These are phyloP conservation scores for Trileptium ribeirensis DNA, from an alignment of 2,888 invertebrate genomes.

Conservation along the genomic window DNA sequence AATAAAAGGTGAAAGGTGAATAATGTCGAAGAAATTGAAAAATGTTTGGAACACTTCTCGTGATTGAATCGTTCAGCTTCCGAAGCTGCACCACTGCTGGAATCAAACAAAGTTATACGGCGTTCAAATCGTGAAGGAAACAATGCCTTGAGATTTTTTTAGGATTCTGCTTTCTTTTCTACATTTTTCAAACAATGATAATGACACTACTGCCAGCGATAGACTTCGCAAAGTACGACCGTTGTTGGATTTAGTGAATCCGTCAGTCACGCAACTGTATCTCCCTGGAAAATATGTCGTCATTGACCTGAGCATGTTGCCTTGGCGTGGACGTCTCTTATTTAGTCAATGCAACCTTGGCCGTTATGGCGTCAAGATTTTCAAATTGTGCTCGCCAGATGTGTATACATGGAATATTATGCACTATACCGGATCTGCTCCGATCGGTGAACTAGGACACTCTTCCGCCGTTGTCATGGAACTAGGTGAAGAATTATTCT, in stretches of 20 bases:
- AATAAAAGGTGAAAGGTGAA: background rate
- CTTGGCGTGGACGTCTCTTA: background rate
- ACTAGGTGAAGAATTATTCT: background rate
- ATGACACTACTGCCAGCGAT: background rate
- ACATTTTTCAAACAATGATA: background rate
- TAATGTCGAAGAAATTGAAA: background rate
- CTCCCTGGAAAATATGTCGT: background rate
- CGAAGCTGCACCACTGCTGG: background rate
- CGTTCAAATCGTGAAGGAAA: background rate
- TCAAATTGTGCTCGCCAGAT: background rate
- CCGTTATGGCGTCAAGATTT: background rate
- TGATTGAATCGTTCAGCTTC: background rate
- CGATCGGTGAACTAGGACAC: too few relatives aligned
- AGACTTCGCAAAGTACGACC: background rate
- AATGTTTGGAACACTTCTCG: background rate
- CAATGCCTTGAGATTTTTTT: background rate
- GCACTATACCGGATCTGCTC: background rate
- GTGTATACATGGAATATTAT: conserved; percentile 3
- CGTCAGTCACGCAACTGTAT: background rate
- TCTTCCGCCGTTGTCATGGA: background rate
- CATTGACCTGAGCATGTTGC: background rate
- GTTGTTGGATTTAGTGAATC: background rate
- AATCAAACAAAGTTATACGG: background rate
- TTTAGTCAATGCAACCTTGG: background rate
- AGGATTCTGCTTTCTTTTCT: background rate